Base-by-base conservation (phyloP, 1,140 invertebrate genomes). In the Hylyphantes graminicola region DNA sequence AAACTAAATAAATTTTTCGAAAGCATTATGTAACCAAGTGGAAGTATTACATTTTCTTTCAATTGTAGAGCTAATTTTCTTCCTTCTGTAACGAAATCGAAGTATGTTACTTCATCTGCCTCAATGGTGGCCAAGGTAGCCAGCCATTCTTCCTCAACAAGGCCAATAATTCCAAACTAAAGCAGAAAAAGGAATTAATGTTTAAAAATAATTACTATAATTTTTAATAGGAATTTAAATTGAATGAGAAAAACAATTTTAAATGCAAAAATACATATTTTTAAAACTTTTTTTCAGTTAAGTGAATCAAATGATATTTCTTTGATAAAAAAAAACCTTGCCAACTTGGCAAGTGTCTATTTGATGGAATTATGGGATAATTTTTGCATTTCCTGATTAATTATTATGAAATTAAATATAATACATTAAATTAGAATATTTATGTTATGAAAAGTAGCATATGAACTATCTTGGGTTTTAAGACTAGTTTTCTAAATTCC, bases 71-170 rank as follows among this genome's bases (percentile, higher is more conserved):
- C 93, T 53, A 97, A 88, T 88, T 94, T 93, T 83, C 92, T 92
- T 0, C 95, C 96, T n/a, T 93, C 93, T 87, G 95, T 93, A 35
- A 96, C 92, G 90, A 93, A 97, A 89, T 97, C 95, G 82, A 94
- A 92, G 88, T 94, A 97, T 0, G 94, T 95, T 0, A 97, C 94
- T 90, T 97, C 95, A 86, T 95, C 94, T 6, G 94, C 93, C 90
- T 97, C 95, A 68, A 97, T 94, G 3, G 95, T 96, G 0, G 95
- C 93, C 76, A 97, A 88, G 0, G 96, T 97, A 67, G 95, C 95
- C 54, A 97, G 90, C 96, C 96, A 97, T 90, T 97, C 96, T 88
- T 93, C 91, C 89, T 96, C 95, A 0, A 96, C 94, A 13, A 97
- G 89, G 0, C 96, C 96, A 70, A 97, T 93, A 88, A 91, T 77